Conservation (phyloP, 1,140 invertebrate genomes). For the Cecropterus lyciades region DNA sequence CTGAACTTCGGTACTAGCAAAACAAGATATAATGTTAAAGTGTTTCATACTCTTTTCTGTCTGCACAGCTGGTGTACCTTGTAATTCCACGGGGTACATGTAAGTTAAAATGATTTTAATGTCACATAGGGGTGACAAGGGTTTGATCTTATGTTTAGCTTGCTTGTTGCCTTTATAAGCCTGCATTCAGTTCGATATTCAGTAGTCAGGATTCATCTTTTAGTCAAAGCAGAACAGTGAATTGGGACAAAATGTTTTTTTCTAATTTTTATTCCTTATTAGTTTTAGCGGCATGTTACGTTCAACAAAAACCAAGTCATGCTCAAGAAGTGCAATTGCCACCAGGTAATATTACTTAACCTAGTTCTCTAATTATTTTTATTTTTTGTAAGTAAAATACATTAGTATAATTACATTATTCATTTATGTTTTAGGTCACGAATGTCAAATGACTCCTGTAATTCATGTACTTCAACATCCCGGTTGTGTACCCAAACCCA, state of each 20-base stretch:
- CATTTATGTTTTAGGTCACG: constrained; percentile 85
- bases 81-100: constrained; percentile 42
- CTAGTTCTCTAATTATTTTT: no score
- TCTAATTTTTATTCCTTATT: constrained; percentile 35
- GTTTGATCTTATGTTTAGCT: constrained; percentile 37
- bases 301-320: constrained; percentile 53
- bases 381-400: no score
- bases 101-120: constrained; percentile 57
- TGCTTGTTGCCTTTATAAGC: constrained; percentile 51
- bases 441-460: constrained; percentile 95
- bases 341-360: constrained; percentile 68
- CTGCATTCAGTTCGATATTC: constrained; percentile 12
- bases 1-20: no score
- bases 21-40: no score
- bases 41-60: constrained; percentile 23
- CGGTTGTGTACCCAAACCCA: constrained; percentile 96
- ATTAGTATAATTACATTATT: no score
- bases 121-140: constrained; percentile 40
- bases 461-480: constrained; percentile 96
- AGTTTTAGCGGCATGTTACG: constrained; percentile 46
- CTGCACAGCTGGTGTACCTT: constrained; percentile 45
- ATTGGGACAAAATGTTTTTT: constrained; percentile 37
- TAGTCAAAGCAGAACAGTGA: constrained; percentile 15
- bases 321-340: constrained; percentile 66
- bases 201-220: constrained; percentile 37